phyloP scores from a whole-genome alignment of 2,113 vertebrate genomes.

The Myotis lucifugus region DNA sequence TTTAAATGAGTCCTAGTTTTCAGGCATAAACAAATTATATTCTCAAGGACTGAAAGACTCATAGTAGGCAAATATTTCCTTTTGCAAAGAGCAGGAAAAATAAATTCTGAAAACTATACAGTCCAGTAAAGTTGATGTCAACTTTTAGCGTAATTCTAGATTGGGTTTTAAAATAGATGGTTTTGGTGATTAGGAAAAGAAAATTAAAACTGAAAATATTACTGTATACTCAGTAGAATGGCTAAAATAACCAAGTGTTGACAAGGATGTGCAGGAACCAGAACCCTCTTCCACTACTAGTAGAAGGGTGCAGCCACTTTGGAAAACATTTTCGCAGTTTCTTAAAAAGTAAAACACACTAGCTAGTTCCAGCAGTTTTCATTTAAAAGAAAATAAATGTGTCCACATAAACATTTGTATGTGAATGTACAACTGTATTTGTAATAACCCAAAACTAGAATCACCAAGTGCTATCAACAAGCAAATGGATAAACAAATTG shows the following conservation, averaged over 20 bases:
- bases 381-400: background rate
- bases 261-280: background rate
- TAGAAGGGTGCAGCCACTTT: background rate
- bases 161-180: background rate
- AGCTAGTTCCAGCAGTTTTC: background rate
- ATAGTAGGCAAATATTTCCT: background rate
- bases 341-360: background rate
- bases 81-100: background rate
- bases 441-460: background rate
- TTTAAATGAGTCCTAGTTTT: constrained; percentile 1
- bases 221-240: background rate
- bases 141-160: background rate
- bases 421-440: background rate
- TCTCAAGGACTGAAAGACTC: background rate
- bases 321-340: background rate
- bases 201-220: background rate
- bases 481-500: background rate
- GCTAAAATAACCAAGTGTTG: background rate
- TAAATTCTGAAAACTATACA: background rate
- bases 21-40: background rate
- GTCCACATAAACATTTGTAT: background rate
- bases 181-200: background rate
- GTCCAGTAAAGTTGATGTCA: background rate
- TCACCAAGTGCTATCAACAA: background rate
- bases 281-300: background rate